Percentiles rank a stretch among this genome's conserved stretches.
Conservation (phyloP, 1,140 invertebrate species). For the Brachionus sp. region DNA sequence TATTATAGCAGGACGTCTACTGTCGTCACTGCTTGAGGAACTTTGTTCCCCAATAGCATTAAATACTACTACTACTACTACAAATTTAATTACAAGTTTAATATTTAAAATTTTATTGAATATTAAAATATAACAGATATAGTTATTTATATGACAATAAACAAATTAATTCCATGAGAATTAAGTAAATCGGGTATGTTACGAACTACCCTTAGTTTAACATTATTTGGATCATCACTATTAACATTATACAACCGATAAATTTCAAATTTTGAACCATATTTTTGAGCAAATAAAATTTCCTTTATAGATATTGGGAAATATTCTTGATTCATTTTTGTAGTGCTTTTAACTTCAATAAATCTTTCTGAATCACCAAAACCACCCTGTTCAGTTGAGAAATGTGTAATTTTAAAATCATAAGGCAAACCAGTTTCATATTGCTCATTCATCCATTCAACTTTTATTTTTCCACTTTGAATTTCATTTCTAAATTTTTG, state of each 20-base stretch:
- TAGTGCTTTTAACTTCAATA: constrained; percentile 38
- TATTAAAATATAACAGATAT: not conserved
- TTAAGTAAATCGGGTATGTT: constrained; percentile 19
- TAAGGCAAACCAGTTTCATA: constrained; percentile 5
- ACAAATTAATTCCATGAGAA: constrained; percentile 39
- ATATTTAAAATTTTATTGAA: not conserved
- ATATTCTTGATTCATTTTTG: constrained; percentile 1
- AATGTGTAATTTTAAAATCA: constrained; percentile 20
- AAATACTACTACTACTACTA: too few species aligned
- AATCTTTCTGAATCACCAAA: constrained; percentile 18
- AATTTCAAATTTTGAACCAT: not conserved
- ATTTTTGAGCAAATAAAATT: not conserved
- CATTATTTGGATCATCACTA: constrained; percentile 5
- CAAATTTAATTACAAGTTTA: too few species aligned
- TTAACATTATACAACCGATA: constrained; percentile 10
- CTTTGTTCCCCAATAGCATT: too few species aligned
- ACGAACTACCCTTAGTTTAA: not conserved
- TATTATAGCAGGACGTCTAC: too few species aligned
- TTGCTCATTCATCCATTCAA: constrained; percentile 27
- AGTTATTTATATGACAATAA: constrained; percentile 29
- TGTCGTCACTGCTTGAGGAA: too few species aligned
- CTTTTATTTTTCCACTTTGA: not conserved
- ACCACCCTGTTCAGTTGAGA: not conserved
- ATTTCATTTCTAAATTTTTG: constrained; percentile 31
- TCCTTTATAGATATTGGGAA: constrained; percentile 15